phyloP scores from a whole-genome alignment of 2,888 invertebrate genomes.

The Miltochrista miniata region DNA sequence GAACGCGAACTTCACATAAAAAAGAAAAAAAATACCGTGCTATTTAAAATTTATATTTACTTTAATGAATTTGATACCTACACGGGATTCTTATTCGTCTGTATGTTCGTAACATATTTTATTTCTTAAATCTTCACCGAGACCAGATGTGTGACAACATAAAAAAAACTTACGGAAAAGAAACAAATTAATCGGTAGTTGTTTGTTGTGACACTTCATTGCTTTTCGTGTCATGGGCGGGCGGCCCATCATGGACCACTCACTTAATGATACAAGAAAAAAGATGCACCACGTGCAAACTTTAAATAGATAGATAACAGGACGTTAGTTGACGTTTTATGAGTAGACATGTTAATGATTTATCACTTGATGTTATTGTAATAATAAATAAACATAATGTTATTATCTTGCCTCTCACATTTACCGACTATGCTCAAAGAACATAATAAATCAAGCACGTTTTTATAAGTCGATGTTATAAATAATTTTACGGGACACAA shows the following conservation, averaged over 20 bases:
- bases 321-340: background rate
- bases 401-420: conserved; percentile 4
- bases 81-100: too few relatives aligned
- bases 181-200: background rate
- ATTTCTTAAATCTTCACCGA: too few relatives aligned
- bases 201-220: background rate
- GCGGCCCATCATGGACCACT: background rate
- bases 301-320: background rate
- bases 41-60: too few relatives aligned
- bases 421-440: conserved; percentile 43
- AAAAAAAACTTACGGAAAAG: background rate
- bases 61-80: too few relatives aligned
- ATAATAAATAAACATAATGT: conserved; percentile 8
- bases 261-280: too few relatives aligned
- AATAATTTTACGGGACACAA: conserved; percentile 56
- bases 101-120: too few relatives aligned
- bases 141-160: too few relatives aligned
- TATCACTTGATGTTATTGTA: conserved; percentile 7
- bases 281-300: background rate
- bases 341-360: conserved; percentile 4
- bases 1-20: too few relatives aligned
- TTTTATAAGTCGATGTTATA: conserved; percentile 36
- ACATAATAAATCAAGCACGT: conserved; percentile 19
- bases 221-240: background rate
- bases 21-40: too few relatives aligned